Evolutionary conservation across 2,113 vertebrate genomes (phyloP), one percentile per base, ranked within the genome.

Genomic region (Egretta garzetta): DNA sequence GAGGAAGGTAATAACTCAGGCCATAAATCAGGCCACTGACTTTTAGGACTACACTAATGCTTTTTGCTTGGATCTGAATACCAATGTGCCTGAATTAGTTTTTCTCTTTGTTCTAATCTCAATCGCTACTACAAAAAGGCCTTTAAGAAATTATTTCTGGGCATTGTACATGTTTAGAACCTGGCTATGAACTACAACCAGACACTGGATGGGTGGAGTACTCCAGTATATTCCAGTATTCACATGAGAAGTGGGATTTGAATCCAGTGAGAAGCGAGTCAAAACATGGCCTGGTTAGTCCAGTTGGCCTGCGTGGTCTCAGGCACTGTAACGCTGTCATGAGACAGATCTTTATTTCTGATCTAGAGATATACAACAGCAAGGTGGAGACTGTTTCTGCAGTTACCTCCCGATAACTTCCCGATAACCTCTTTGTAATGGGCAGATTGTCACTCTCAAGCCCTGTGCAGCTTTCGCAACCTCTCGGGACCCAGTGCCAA

Each of bases 21-120:
- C 35, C 63, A 94, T 96, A 96, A 96, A 97, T 95, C 84, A 97
- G 88, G 81, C 37, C 91, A 86, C 41, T 87, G 84, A 82, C 71
- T 92, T 96, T 83, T 94, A 82, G 86, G 76, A 64, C 27, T 90
- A 35, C 76, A 52, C 14, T 77, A 80, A 74, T 66, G 73, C 15
- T 91, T 98, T 96, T 62, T 75, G 41, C 41, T 95, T 80, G 90
- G 76, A 58, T 93, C 43, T 88, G 86, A 97, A 96, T 94, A 94
- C 6, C 35, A 91, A 74, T 95, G 64, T 43, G 10, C 41, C 39
- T 88, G 74, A 84, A 70, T 71, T 91, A 85, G 26, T 1, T 52
- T 94, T 47, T 64, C 63, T 39, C 23, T 64, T 22, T 58, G 23
- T 64, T 73, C 62, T 86, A 63, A 63, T 64, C 53, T 41, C 3